These are phyloP conservation scores for Myanophis thanlyinensis DNA, from an alignment of 2,113 vertebrate genomes.

Conservation along the genomic window DNA sequence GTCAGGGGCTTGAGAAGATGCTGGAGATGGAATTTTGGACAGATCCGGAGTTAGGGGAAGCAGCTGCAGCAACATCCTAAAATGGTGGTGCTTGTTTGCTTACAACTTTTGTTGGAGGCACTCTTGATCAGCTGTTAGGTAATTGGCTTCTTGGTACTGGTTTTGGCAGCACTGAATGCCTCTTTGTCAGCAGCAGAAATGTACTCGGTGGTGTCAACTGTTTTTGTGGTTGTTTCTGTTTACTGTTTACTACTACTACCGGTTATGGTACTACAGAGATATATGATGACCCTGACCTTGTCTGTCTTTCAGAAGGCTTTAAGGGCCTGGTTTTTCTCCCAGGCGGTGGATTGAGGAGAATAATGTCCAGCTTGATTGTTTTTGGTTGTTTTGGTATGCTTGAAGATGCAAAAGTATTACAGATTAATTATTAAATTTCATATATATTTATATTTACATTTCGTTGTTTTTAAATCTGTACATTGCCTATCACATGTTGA, in stretches of 20 bases:
- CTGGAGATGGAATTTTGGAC: background rate
- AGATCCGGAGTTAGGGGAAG: background rate
- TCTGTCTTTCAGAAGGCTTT: background rate
- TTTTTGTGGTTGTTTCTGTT: background rate
- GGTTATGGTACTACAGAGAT: background rate
- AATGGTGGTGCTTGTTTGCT: background rate
- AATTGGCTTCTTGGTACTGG: background rate
- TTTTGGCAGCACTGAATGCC: background rate
- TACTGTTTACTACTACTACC: background rate
- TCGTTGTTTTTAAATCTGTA: background rate
- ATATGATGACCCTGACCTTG: background rate
- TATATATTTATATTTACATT: background rate
- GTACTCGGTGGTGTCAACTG: background rate
- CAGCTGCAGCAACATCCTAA: background rate
- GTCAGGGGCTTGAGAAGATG: background rate
- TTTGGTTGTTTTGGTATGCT: background rate
- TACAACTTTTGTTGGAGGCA: background rate
- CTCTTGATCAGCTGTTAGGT: background rate
- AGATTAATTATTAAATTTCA: background rate
- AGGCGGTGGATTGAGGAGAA: background rate
- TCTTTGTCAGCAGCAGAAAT: background rate
- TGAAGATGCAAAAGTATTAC: background rate
- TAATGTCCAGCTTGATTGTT: background rate
- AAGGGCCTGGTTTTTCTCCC: background rate
- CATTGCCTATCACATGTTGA: background rate